A percentile compares a stretch with the other conserved stretches of the same genome.
These are phyloP conservation scores for Eurystomus gularis DNA, from an alignment of 2,113 vertebrate species.

Conservation along the genomic window DNA sequence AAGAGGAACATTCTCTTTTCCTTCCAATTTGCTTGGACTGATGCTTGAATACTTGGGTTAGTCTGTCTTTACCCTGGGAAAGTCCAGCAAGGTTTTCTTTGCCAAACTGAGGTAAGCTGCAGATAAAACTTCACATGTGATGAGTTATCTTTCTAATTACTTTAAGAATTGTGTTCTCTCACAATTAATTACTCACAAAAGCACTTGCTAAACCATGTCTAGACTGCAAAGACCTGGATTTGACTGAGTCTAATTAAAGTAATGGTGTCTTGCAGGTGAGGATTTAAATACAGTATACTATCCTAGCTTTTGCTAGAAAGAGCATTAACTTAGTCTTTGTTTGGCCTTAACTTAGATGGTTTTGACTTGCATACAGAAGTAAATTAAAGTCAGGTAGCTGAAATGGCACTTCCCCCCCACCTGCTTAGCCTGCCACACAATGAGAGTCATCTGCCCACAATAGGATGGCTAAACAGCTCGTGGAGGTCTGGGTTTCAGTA, in stretches of 20 bases:
- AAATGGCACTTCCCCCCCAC: background rate
- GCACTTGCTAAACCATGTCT: conserved; percentile 56
- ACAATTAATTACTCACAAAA: conserved; percentile 8
- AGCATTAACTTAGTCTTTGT: background rate
- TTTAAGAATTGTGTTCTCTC: conserved; percentile 1
- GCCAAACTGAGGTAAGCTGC: background rate
- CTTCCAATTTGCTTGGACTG: background rate
- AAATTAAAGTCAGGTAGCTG: background rate
- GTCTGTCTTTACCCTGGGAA: background rate
- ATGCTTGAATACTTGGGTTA: background rate
- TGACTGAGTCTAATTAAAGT: conserved; percentile 40
- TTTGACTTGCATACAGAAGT: background rate
- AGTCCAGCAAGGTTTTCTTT: background rate
- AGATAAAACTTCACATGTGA: conserved; percentile 1
- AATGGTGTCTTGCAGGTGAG: background rate
- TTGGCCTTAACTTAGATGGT: background rate
- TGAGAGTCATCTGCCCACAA: background rate
- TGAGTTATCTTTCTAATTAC: conserved; percentile 5
- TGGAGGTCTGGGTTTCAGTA: background rate
- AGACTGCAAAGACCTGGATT: conserved; percentile 54
- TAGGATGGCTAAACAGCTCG: background rate
- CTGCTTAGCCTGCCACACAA: background rate
- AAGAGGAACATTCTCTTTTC: background rate
- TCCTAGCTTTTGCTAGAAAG: background rate
- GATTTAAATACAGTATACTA: background rate